phyloP scores from a whole-genome alignment of 1,140 invertebrate species.

The Apis cerana region DNA sequence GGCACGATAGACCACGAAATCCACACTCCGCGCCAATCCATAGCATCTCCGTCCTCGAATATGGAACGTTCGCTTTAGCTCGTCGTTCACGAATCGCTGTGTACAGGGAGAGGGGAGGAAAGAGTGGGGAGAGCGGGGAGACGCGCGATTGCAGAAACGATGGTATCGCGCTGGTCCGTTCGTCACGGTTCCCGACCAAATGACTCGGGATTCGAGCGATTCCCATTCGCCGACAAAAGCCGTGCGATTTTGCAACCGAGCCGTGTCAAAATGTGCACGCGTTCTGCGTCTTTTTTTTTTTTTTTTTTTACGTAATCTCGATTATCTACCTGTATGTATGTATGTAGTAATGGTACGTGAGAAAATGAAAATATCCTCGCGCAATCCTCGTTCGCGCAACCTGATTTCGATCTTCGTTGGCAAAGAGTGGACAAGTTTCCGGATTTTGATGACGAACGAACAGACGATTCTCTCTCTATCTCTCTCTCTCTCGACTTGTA shows the following conservation, averaged over 20 bases:
- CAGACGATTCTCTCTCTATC: neutral
- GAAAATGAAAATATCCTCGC: constrained; percentile 41
- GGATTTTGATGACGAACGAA: neutral
- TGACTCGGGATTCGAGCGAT: constrained; percentile 21
- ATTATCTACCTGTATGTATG: neutral
- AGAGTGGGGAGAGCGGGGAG: neutral
- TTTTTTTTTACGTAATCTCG: constrained; percentile 45
- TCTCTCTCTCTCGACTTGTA: neutral
- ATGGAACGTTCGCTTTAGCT: too few relatives aligned
- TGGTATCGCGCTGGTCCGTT: constrained; percentile 21
- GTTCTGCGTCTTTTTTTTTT: neutral
- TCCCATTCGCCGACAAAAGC: constrained; percentile 53
- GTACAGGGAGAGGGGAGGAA: neutral
- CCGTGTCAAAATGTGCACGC: constrained; percentile 50
- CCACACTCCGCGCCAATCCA: too few relatives aligned
- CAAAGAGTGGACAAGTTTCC: neutral
- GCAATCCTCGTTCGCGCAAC: neutral
- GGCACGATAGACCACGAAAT: too few relatives aligned
- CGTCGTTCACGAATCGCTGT: too few relatives aligned
- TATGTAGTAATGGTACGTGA: neutral
- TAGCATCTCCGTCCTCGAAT: too few relatives aligned
- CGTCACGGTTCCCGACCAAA: constrained; percentile 40
- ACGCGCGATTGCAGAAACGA: constrained; percentile 30
- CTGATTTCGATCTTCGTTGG: neutral
- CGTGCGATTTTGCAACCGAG: constrained; percentile 45